Evolutionary conservation across 2,113 vertebrate genomes (phyloP).

Genomic region (Crotophaga sulcirostris): DNA sequence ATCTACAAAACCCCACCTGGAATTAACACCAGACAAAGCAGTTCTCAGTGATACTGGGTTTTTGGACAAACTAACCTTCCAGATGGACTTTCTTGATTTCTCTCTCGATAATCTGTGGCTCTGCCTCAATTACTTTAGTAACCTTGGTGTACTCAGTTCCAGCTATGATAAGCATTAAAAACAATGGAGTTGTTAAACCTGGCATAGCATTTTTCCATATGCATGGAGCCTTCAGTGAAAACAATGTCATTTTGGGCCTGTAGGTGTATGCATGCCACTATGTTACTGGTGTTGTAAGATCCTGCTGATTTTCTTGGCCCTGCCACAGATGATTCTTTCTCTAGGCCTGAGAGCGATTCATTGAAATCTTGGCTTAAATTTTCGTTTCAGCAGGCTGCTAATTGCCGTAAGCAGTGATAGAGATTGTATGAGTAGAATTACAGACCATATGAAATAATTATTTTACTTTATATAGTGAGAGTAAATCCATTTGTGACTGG

Average conservation of each 20-base stretch:
- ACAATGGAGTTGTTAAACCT: conserved; percentile 41
- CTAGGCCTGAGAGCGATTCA: background rate
- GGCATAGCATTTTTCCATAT: background rate
- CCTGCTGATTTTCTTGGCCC: background rate
- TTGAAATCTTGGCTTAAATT: background rate
- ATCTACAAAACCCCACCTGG: background rate
- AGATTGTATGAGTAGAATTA: background rate
- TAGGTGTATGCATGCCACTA: background rate
- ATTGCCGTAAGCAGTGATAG: background rate
- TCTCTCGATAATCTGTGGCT: conserved; percentile 63
- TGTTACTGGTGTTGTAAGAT: background rate
- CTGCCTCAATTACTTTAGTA: conserved; percentile 73
- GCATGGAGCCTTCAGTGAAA: background rate
- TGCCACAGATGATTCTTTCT: background rate
- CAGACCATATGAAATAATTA: background rate
- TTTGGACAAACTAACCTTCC: conserved; percentile 69
- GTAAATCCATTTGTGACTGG: background rate
- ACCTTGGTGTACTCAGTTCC: conserved; percentile 67
- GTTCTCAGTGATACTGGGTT: background rate
- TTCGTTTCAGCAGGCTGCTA: background rate
- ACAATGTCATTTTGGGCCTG: background rate
- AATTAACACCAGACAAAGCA: background rate
- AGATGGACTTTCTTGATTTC: conserved; percentile 66
- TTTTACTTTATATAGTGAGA: background rate
- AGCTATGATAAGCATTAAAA: conserved; percentile 53